These are phyloP conservation scores for Garrulus glandarius DNA, from an alignment of 2,797 vertebrate species.

Conservation along the genomic window DNA sequence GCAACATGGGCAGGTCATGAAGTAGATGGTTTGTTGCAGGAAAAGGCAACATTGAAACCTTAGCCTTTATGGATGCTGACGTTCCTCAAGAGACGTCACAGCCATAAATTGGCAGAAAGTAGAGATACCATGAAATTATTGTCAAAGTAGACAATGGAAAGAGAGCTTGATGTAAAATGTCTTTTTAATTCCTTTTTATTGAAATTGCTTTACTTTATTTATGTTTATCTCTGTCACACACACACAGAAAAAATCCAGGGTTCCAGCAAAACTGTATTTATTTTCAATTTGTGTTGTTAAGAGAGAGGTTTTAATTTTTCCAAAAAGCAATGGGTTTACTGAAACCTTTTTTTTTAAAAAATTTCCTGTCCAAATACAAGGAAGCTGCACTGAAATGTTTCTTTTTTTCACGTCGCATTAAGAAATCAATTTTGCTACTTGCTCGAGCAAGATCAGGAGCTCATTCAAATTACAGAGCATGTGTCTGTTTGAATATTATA, in stretches of 20 bases:
- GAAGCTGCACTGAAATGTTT: neutral
- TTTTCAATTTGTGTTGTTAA: neutral
- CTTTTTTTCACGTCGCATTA: neutral
- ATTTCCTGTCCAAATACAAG: neutral
- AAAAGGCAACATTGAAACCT: neutral
- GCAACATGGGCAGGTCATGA: neutral
- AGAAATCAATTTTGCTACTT: neutral
- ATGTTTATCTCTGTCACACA: neutral
- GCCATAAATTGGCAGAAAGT: neutral
- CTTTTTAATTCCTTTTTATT: neutral
- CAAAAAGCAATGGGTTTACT: neutral
- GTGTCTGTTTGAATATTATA: neutral
- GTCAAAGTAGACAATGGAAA: neutral
- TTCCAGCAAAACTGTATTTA: neutral
- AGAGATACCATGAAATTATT: neutral
- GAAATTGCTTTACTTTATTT: neutral
- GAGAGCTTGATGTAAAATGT: neutral
- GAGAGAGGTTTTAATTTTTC: neutral
- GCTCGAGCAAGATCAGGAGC: neutral
- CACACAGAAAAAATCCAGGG: neutral
- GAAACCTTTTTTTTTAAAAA: neutral
- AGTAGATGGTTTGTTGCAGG: neutral
- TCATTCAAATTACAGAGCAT: neutral
- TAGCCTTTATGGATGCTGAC: neutral
- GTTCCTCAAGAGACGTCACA: neutral